Evolutionary conservation across 2,888 invertebrate species (phyloP).

Genomic region (Drepana falcataria): DNA sequence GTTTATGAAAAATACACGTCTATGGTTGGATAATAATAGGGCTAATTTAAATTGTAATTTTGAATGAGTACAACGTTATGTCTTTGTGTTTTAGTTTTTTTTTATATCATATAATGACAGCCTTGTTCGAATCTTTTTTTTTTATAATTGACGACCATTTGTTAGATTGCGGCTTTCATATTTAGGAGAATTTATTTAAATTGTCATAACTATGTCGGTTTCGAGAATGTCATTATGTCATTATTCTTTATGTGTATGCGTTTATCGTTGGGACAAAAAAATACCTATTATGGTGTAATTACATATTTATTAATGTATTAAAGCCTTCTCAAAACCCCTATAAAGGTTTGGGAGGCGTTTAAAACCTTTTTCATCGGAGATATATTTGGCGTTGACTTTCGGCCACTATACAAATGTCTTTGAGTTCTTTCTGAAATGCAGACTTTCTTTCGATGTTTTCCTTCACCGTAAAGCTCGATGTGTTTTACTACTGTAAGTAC

Average conservation of each 20-base stretch:
- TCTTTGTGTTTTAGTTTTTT: conserved; percentile 26
- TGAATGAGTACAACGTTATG: conserved; percentile 27
- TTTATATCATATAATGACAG: conserved; percentile 9
- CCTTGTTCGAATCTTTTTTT: conserved; percentile 20
- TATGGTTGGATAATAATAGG: conserved; percentile 47
- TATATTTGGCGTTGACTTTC: too few relatives aligned
- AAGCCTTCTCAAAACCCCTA: too few relatives aligned
- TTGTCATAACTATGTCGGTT: conserved; percentile 5
- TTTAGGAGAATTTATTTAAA: conserved; percentile 16
- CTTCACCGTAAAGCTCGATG: too few relatives aligned
- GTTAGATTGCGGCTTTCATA: conserved; percentile 9
- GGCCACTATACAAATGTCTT: too few relatives aligned
- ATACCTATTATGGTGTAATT: too few relatives aligned
- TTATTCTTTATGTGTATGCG: background rate
- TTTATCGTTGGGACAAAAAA: background rate
- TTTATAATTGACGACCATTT: conserved; percentile 22
- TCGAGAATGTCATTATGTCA: background rate
- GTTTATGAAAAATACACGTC: conserved; percentile 72
- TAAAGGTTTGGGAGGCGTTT: too few relatives aligned
- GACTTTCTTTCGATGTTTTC: too few relatives aligned
- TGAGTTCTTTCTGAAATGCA: too few relatives aligned
- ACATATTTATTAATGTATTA: too few relatives aligned
- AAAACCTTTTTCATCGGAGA: too few relatives aligned
- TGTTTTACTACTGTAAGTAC: too few relatives aligned
- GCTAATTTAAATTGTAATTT: conserved; percentile 40